Conservation (phyloP, 2,888 invertebrate genomes). For the Petrolisthes manimaculis region DNA sequence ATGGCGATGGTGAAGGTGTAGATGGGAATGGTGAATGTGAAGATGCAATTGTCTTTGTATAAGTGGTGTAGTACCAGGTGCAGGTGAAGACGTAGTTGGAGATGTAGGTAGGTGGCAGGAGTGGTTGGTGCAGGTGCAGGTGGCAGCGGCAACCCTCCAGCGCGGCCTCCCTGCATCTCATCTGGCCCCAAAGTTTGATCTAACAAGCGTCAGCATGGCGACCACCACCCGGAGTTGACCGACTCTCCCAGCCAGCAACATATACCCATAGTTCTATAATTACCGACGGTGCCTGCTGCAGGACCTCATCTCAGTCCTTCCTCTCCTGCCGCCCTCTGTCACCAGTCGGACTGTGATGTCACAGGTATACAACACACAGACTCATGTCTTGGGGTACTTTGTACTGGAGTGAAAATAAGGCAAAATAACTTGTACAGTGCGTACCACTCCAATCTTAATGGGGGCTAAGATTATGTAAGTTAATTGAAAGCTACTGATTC, state of each 20-base stretch:
- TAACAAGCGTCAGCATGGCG: constrained; percentile 27
- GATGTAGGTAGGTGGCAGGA: neutral
- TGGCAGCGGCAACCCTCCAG: neutral
- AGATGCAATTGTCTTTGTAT: too few species aligned
- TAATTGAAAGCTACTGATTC: too few species aligned
- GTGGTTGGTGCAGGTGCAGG: neutral
- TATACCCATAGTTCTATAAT: constrained; percentile 42
- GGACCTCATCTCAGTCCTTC: neutral
- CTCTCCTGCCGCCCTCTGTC: neutral
- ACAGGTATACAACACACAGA: too few species aligned
- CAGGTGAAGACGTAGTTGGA: neutral
- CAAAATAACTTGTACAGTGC: too few species aligned
- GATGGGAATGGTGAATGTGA: too few species aligned
- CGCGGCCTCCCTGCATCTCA: constrained; percentile 21
- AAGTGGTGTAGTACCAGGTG: neutral
- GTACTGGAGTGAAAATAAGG: too few species aligned
- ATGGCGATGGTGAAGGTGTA: too few species aligned
- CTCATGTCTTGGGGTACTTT: too few species aligned
- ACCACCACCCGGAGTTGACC: constrained; percentile 17
- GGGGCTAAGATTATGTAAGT: too few species aligned
- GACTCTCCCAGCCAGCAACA: constrained; percentile 2
- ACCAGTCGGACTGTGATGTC: neutral
- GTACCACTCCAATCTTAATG: too few species aligned
- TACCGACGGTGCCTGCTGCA: constrained; percentile 9
- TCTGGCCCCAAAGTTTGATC: constrained; percentile 26